Evolutionary conservation across 23 tunicate genomes (phyloP).

Genomic region (Pegea sp.): DNA sequence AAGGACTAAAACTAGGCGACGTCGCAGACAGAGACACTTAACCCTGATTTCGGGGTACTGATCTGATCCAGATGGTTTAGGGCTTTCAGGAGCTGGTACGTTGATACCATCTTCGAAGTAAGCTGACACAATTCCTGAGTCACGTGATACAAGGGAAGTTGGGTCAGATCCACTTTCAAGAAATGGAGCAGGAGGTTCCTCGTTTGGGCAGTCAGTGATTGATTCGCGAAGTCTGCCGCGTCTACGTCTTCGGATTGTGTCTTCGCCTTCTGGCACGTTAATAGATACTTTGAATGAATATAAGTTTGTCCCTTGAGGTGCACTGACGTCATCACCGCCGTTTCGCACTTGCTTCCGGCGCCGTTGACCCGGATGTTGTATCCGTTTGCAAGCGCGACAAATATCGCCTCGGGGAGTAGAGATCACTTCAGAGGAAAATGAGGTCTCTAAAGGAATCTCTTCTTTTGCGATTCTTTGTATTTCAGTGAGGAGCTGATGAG

Average conservation of each 20-base stretch:
- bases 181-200: conserved; percentile 6
- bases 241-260: conserved; percentile 40
- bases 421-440: conserved; percentile 1
- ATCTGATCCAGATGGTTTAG: background rate
- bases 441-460: conserved; percentile 4
- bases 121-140: conserved; percentile 80
- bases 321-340: background rate
- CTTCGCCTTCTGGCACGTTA: conserved; percentile 28
- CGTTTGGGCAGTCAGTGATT: background rate
- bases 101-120: conserved; percentile 6
- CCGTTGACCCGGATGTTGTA: conserved; percentile 9
- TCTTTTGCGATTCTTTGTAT: conserved; percentile 17
- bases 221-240: conserved; percentile 29
- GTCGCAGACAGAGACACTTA: background rate
- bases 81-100: conserved; percentile 1
- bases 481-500: conserved; percentile 51
- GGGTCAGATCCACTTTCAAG: conserved; percentile 6
- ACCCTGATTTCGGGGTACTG: background rate
- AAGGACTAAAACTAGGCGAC: conserved; percentile 30
- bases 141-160: conserved; percentile 32
- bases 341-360: conserved; percentile 4
- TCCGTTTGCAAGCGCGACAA: conserved; percentile 36
- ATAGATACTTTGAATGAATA: background rate
- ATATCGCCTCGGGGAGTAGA: conserved; percentile 6
- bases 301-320: conserved; percentile 10